phyloP scores from a whole-genome alignment of 2,797 vertebrate species.

The Knipowitschia caucasica region DNA sequence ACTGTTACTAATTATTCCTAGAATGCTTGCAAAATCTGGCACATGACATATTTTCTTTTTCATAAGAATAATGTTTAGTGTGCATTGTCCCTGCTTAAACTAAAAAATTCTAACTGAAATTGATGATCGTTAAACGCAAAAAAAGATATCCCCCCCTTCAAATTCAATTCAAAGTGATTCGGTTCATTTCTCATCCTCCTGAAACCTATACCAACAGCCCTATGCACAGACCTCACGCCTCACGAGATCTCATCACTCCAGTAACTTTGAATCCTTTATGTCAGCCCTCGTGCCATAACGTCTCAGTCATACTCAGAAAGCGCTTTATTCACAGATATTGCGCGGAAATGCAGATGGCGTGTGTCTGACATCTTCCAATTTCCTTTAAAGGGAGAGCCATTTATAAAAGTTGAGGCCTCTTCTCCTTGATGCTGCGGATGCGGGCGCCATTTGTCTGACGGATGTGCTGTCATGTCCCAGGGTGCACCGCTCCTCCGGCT shows the following conservation, averaged over 20 bases:
- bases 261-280: conserved; percentile 30
- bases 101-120: too few relatives aligned
- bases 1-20: too few relatives aligned
- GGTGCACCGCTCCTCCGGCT: conserved; percentile 76
- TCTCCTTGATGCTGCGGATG: conserved; percentile 79
- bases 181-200: too few relatives aligned
- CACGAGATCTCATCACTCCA: conserved; percentile 24
- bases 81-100: too few relatives aligned
- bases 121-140: too few relatives aligned
- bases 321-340: conserved; percentile 41
- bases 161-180: too few relatives aligned
- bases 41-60: too few relatives aligned
- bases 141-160: too few relatives aligned
- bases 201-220: too few relatives aligned
- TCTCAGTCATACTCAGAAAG: conserved; percentile 64
- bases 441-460: conserved; percentile 86
- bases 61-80: too few relatives aligned
- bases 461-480: conserved; percentile 81
- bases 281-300: conserved; percentile 54
- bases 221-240: too few relatives aligned
- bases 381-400: conserved; percentile 67
- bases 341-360: conserved; percentile 63
- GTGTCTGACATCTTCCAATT: conserved; percentile 75
- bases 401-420: conserved; percentile 75
- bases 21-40: too few relatives aligned